Base-by-base conservation (phyloP, 35 echinoderm and acorn worm species). In the Holothuria glaberrima region DNA sequence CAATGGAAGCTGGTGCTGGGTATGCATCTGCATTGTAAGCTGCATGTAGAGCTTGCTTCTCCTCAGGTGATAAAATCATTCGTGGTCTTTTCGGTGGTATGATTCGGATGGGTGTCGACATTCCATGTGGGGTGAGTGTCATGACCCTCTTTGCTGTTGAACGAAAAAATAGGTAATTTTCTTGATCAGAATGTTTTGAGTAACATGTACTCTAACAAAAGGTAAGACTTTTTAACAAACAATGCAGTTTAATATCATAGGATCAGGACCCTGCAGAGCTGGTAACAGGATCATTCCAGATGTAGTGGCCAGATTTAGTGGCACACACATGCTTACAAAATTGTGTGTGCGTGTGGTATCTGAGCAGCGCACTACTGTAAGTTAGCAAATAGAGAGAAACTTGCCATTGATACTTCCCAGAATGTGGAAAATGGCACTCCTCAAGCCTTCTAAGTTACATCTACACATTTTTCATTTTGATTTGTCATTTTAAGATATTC, bases 81-180 rank as follows among this genome's bases (percentile, higher is more conserved):
- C 97, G 93, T n/a, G 97, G 92, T 80, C 84, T 89, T 85, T 99
- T 99, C 38, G 90, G 72, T 73, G 97, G 97, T 36, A 90, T 92
- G 20, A 87, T 86, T 48, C 82, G 68, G 28, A 64, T 88, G 28
- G 80, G 87, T 9, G 82, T 90, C 0, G 88, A 79, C 36, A 87
- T 88, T 56, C 86, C 70, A 19, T 81, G 76, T 14, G 83, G 86
- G 22, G 83, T 57, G 9, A 91, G 31, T 32, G 82, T 87, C 80
- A 93, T 94, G n/a, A 99, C 78, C 61, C 93, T 86, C 78, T 94
- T 93, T 46, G 93, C 97, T 99, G 91, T 83, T 56, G 80, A 13
- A 13, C 35, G 59, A 86, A 60, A 50, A 59, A 92, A 46, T 68
- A 24, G 9, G 50, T 9, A 54, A 54, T 54, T 54, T 41, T 41